Base-by-base conservation (phyloP, 1,140 invertebrate species). In the Telenomus remus region DNA sequence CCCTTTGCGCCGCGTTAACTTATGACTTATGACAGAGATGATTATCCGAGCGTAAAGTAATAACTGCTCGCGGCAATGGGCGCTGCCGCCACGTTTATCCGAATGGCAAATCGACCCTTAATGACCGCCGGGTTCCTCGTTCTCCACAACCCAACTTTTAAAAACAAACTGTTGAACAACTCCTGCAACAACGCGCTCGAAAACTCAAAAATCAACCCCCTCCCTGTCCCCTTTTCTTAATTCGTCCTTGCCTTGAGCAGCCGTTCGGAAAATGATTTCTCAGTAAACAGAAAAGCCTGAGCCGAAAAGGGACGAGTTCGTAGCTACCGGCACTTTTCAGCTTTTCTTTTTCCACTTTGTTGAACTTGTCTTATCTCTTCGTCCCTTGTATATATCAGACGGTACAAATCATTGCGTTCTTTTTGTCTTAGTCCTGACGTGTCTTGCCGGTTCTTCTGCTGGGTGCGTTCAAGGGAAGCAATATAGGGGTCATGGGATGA, bases 11-110 rank as follows among this genome's bases (percentile, higher is more conserved):
- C 60, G 56, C 73, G 65, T 69, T 76, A 60, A 69, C 74, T 77
- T 77, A 79, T 78, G 76, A 74, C 80, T 81, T 81, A 81, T 73
- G 80, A 79, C 75, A 69, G 65, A 81, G 80, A 81, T 81, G 78
- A 81, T 79, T 80, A 81, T 81, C 80, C 78, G 69, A 80, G 75
- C 76, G 78, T 79, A 80, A 80, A 78, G 76, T 79, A 76, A 76
- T 76, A 79, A 79, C 76, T 77, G 74, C 76, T 57, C 70, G 56
- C 64, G 68, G 75, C 70, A 75, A 77, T 75, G 78, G 72, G 72
- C 75, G 72, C 55, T 75, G 71, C 63, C 78, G 19, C 19, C 19
- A 27, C 19, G 78, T 79, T 81, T 79, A 79, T 78, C 69, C 71
- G 76, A 79, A 81, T 80, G 73, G 76, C 78, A 73, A 76, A 78